These are phyloP conservation scores for Hirtodrosophila trivittata DNA, from an alignment of 2,888 invertebrate genomes.

Conservation along the genomic window DNA sequence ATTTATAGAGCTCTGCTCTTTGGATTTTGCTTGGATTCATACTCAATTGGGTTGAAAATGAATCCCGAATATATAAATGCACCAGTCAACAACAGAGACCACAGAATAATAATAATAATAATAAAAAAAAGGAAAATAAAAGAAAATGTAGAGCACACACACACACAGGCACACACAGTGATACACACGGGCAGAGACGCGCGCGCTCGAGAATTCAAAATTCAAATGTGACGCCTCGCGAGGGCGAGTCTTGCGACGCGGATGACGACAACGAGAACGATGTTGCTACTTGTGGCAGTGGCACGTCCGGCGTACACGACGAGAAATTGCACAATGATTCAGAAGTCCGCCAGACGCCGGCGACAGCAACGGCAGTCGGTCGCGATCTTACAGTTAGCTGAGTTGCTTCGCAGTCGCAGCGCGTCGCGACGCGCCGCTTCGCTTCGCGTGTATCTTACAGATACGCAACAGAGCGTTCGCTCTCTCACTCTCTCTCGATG, in stretches of 20 bases:
- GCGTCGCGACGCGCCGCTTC: constrained; percentile 3
- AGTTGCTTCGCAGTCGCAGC: constrained; percentile 18
- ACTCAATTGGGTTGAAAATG: constrained; percentile 10
- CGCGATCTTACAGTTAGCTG: constrained; percentile 53
- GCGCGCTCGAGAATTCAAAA: constrained; percentile 23
- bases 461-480: constrained; percentile 40
- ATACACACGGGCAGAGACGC: background rate
- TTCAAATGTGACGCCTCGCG: constrained; percentile 12
- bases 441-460: constrained; percentile 31
- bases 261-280: background rate
- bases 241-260: constrained; percentile 13
- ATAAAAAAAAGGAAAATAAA: constrained; percentile 46
- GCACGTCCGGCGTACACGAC: constrained; percentile 68
- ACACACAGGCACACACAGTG: background rate
- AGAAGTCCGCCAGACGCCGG: constrained; percentile 43
- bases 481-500: constrained; percentile 14
- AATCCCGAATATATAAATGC: constrained; percentile 35
- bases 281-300: constrained; percentile 27
- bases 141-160: constrained; percentile 56
- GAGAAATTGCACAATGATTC: constrained; percentile 76
- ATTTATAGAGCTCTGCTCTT: background rate
- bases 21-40: constrained; percentile 20
- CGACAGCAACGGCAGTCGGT: constrained; percentile 16
- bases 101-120: constrained; percentile 29
- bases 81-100: constrained; percentile 12